Conservation (phyloP, 2,888 invertebrate species). For the Drosophila diplacantha region DNA sequence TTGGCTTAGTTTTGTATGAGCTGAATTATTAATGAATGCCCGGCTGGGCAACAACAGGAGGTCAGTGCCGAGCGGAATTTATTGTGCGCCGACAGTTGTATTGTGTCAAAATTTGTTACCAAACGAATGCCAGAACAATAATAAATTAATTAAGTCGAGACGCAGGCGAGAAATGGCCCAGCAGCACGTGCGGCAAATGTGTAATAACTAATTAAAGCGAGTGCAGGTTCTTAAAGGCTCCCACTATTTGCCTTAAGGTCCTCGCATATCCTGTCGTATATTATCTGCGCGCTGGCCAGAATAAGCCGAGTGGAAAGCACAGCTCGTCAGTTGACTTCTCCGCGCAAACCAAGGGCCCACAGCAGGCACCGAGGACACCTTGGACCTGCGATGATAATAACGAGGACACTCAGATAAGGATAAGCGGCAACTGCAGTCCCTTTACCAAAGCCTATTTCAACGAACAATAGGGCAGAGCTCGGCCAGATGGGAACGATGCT, state of each 20-base stretch:
- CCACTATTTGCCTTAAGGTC: neutral
- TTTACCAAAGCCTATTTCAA: slow-evolving; percentile 43
- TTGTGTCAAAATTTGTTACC: slow-evolving; percentile 50
- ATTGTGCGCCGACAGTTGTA: slow-evolving; percentile 37
- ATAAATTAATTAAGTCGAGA: slow-evolving; percentile 62
- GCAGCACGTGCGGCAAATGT: slow-evolving; percentile 52
- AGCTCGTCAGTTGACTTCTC: slow-evolving; percentile 29
- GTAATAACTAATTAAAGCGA: slow-evolving; percentile 29
- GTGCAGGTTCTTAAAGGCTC: slow-evolving; percentile 22
- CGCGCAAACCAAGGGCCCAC: slow-evolving; percentile 41
- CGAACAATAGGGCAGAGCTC: slow-evolving; percentile 40
- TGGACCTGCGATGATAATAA: slow-evolving; percentile 35
- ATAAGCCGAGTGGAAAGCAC: slow-evolving; percentile 38
- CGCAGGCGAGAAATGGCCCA: slow-evolving; percentile 18
- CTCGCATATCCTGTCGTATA: slow-evolving; percentile 4
- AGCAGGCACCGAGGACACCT: slow-evolving; percentile 28
- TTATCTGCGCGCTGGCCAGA: slow-evolving; percentile 17
- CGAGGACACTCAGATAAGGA: slow-evolving; percentile 23
- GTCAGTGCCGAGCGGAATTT: slow-evolving; percentile 36
- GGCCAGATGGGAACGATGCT: slow-evolving; percentile 12
- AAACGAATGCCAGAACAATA: slow-evolving; percentile 57
- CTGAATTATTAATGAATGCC: slow-evolving; percentile 53
- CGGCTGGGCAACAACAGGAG: slow-evolving; percentile 8
- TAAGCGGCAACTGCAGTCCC: slow-evolving; percentile 45
- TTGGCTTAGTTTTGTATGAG: slow-evolving; percentile 37